Evolutionary conservation across 2,113 vertebrate species (phyloP).

Genomic region (Passerina amoena): DNA sequence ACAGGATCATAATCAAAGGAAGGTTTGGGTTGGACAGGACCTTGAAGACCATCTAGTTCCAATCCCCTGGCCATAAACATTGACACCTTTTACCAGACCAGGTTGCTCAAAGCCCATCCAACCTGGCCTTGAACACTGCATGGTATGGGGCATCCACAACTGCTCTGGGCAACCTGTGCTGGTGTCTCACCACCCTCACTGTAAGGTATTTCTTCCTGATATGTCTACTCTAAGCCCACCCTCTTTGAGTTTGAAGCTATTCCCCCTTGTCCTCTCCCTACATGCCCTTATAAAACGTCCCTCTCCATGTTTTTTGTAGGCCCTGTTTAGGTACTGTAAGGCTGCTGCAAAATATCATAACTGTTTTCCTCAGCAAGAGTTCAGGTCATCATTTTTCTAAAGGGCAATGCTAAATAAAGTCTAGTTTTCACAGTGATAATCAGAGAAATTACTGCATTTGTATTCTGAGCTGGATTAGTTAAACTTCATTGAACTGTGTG

Average conservation of each 20-base stretch:
- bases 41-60: not conserved
- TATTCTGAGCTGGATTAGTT: not conserved
- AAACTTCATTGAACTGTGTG: not conserved
- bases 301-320: not conserved
- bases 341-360: not conserved
- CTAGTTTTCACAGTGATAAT: not conserved
- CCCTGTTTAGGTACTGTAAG: not conserved
- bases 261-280: not conserved
- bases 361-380: not conserved
- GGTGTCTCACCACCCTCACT: not conserved
- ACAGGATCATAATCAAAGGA: not conserved
- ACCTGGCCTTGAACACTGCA: not conserved
- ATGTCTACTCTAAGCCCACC: not conserved
- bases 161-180: not conserved
- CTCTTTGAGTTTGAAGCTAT: not conserved
- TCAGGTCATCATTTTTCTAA: not conserved
- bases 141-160: not conserved
- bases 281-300: not conserved
- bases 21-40: not conserved
- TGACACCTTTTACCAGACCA: not conserved
- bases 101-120: not conserved
- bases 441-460: not conserved
- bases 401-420: not conserved
- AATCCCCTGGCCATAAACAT: not conserved
- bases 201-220: not conserved